Conservation (phyloP, 2,888 invertebrate species). For the Molanna angustata region DNA sequence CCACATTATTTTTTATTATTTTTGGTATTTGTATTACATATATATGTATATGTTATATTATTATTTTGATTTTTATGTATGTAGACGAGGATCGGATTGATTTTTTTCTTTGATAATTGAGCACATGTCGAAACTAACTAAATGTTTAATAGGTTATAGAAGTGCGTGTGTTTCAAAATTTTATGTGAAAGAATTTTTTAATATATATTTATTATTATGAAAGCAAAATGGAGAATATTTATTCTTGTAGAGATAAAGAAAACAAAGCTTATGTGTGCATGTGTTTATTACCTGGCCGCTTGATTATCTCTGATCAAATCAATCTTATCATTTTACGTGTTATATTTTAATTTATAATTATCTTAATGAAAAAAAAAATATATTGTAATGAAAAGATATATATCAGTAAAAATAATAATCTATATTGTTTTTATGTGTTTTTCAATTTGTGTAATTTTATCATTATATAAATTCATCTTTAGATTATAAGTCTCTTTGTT, state of each 20-base stretch:
- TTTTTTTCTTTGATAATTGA: constrained; percentile 26
- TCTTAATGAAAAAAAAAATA: constrained; percentile 20
- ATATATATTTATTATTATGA: neutral
- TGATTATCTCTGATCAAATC: constrained; percentile 29
- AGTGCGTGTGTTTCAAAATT: neutral
- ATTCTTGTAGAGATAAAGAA: constrained; percentile 20
- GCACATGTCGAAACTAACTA: too few relatives aligned
- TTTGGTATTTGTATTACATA: neutral
- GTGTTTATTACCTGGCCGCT: constrained; percentile 24
- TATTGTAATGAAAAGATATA: constrained; percentile 26
- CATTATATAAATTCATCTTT: constrained; percentile 27
- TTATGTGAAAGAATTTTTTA: neutral
- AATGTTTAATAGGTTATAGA: too few relatives aligned
- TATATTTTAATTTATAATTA: constrained; percentile 22
- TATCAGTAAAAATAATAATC: constrained; percentile 17
- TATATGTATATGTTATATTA: constrained; percentile 18
- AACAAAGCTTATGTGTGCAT: constrained; percentile 29
- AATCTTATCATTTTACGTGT: constrained; percentile 23
- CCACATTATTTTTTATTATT: constrained; percentile 16
- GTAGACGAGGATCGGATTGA: constrained; percentile 19
- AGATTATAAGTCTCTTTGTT: constrained; percentile 21
- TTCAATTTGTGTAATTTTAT: constrained; percentile 25
- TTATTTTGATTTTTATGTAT: constrained; percentile 14
- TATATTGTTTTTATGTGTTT: constrained; percentile 26
- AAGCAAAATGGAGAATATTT: constrained; percentile 11